Conservation (phyloP, 2,113 vertebrate genomes). For the Paedocypris sp. region DNA sequence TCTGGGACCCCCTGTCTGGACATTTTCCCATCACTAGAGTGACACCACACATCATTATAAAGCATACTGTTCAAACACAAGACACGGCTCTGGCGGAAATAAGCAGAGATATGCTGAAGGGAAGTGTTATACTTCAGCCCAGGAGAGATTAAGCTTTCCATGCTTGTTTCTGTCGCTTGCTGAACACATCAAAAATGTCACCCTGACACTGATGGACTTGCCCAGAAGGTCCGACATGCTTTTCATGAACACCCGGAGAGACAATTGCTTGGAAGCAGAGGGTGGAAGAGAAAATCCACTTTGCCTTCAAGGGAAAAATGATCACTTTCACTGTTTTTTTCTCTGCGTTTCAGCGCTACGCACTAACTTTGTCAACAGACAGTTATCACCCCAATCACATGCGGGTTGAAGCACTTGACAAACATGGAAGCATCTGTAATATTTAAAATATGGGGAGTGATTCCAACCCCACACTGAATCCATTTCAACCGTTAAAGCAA, state of each 20-base stretch:
- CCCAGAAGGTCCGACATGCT: conserved; percentile 41
- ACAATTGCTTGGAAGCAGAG: conserved; percentile 53
- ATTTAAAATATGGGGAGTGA: conserved; percentile 31
- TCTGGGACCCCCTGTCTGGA: conserved; percentile 27
- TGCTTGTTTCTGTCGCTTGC: conserved; percentile 42
- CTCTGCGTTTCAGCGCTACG: not conserved
- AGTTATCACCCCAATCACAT: not conserved
- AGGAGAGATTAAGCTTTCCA: too few relatives aligned
- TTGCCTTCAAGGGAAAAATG: conserved; percentile 35
- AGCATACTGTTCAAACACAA: not conserved
- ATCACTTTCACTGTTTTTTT: not conserved
- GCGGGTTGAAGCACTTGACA: not conserved
- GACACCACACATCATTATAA: not conserved
- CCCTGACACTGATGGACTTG: conserved; percentile 36
- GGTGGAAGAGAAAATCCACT: conserved; percentile 42
- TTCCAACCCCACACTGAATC: conserved; percentile 41
- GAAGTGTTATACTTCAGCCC: too few relatives aligned
- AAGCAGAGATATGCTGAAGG: not conserved
- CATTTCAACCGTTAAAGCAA: conserved; percentile 43
- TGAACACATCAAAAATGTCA: conserved; percentile 46
- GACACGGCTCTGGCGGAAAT: not conserved
- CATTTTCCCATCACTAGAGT: not conserved
- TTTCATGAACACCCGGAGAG: conserved; percentile 44
- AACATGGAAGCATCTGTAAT: conserved; percentile 22
- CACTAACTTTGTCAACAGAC: not conserved